Evolutionary conservation across 2,113 vertebrate species (phyloP).

Genomic region (Cololabis saira): DNA sequence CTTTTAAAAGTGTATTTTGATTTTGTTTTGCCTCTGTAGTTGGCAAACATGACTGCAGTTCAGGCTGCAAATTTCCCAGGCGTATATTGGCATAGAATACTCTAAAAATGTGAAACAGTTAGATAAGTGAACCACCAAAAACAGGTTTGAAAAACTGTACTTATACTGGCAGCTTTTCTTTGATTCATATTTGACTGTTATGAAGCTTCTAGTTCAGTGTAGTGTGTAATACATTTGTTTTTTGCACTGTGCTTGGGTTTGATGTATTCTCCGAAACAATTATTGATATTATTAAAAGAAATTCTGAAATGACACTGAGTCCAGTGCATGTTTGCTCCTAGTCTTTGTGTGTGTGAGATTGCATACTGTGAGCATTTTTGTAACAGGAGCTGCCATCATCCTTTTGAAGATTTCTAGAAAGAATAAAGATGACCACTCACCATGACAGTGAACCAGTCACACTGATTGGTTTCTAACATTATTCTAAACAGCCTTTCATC

Average conservation of each 20-base stretch:
- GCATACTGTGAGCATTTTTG: slow-evolving; percentile 1
- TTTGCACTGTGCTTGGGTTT: slow-evolving; percentile 12
- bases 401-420: slow-evolving; percentile 23
- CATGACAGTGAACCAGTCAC: slow-evolving; percentile 24
- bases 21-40: slow-evolving; percentile 41
- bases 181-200: slow-evolving; percentile 36
- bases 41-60: slow-evolving; percentile 32
- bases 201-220: slow-evolving; percentile 21
- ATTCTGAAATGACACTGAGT: slow-evolving; percentile 13
- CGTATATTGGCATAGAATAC: slow-evolving; percentile 8
- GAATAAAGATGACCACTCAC: slow-evolving; percentile 19
- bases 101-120: slow-evolving; percentile 23
- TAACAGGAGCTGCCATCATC: neutral
- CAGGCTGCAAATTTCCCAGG: slow-evolving; percentile 17
- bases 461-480: slow-evolving; percentile 24
- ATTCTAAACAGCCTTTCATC: slow-evolving; percentile 50
- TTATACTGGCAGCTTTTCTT: slow-evolving; percentile 25
- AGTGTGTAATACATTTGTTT: neutral
- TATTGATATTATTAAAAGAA: neutral
- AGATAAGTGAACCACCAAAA: slow-evolving; percentile 25
- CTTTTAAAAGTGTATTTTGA: slow-evolving; percentile 21
- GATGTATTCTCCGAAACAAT: slow-evolving; percentile 8
- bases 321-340: neutral
- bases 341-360: slow-evolving; percentile 8
- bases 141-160: slow-evolving; percentile 23